Conservation (phyloP, 2,888 invertebrate genomes). For the Chymomyza procnemis region DNA sequence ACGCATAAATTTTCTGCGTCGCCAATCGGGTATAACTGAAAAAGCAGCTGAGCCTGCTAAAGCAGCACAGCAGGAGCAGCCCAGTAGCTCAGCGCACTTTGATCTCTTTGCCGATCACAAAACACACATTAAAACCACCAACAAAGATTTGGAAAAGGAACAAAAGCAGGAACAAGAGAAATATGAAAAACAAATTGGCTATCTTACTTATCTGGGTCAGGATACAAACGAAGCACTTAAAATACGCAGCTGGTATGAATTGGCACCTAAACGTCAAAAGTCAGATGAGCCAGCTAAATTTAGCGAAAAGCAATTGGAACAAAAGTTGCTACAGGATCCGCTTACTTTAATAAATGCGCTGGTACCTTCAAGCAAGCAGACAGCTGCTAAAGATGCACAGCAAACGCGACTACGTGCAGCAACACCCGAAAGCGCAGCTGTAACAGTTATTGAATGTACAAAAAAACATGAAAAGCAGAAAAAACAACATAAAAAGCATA, state of each 20-base stretch:
- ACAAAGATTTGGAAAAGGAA: constrained; percentile 93
- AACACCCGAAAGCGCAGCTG: neutral
- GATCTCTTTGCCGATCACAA: constrained; percentile 94
- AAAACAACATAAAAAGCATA: constrained; percentile 52
- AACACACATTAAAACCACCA: constrained; percentile 84
- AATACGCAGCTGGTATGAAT: constrained; percentile 93
- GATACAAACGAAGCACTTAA: constrained; percentile 92
- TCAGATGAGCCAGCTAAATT: constrained; percentile 19
- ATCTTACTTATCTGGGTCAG: constrained; percentile 96
- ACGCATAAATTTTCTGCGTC: constrained; percentile 72
- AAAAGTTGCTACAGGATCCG: constrained; percentile 86
- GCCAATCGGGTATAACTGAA: constrained; percentile 57
- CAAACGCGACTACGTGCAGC: constrained; percentile 9
- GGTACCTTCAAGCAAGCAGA: constrained; percentile 48
- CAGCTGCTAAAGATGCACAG: constrained; percentile 6
- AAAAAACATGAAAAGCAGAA: constrained; percentile 36
- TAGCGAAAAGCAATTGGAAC: constrained; percentile 83
- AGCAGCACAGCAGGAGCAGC: constrained; percentile 23
- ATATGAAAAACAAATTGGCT: constrained; percentile 98
- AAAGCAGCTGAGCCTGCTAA: neutral
- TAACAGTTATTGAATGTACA: neutral
- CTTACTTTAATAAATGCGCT: constrained; percentile 82
- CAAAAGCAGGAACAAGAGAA: constrained; percentile 94
- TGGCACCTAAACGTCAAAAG: constrained; percentile 81
- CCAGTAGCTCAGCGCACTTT: constrained; percentile 74